phyloP scores from a whole-genome alignment of 2,888 invertebrate species.

The Pristionchus arcanus region DNA sequence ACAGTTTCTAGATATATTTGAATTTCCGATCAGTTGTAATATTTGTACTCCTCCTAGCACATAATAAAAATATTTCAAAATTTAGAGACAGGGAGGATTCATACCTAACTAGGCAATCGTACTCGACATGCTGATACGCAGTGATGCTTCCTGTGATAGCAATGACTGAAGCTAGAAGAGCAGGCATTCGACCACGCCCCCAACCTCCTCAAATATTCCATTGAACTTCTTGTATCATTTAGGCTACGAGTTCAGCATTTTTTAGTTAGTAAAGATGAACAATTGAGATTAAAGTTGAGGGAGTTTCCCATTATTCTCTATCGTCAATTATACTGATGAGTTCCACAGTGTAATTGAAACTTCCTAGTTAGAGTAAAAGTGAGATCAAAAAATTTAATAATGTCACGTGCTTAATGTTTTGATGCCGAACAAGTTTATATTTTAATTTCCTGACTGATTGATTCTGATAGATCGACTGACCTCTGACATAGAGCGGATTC shows the following conservation, averaged over 20 bases:
- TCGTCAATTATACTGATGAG: not conserved
- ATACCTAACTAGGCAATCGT: slow-evolving; percentile 70
- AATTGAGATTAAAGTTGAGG: not conserved
- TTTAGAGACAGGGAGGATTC: too few relatives aligned
- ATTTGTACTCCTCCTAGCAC: slow-evolving; percentile 11
- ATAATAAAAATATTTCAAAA: not conserved
- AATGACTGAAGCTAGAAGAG: slow-evolving; percentile 70
- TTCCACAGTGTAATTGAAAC: slow-evolving; percentile 11
- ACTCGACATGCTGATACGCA: slow-evolving; percentile 74
- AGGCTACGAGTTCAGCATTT: not conserved
- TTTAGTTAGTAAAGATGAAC: not conserved
- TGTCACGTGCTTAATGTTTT: not conserved
- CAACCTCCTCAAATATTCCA: slow-evolving; percentile 45
- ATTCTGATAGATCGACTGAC: not conserved
- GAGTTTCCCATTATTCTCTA: not conserved
- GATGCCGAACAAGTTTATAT: not conserved
- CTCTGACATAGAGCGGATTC: slow-evolving; percentile 73
- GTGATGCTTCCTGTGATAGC: slow-evolving; percentile 70
- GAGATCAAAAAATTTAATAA: not conserved
- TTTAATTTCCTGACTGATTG: too few relatives aligned
- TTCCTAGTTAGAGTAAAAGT: not conserved
- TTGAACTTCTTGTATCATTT: not conserved
- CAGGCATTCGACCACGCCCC: slow-evolving; percentile 64
- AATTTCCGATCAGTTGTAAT: not conserved
- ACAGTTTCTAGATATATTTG: not conserved